Evolutionary conservation across 2,797 vertebrate species (phyloP).

Genomic region (Denticeps clupeoides): DNA sequence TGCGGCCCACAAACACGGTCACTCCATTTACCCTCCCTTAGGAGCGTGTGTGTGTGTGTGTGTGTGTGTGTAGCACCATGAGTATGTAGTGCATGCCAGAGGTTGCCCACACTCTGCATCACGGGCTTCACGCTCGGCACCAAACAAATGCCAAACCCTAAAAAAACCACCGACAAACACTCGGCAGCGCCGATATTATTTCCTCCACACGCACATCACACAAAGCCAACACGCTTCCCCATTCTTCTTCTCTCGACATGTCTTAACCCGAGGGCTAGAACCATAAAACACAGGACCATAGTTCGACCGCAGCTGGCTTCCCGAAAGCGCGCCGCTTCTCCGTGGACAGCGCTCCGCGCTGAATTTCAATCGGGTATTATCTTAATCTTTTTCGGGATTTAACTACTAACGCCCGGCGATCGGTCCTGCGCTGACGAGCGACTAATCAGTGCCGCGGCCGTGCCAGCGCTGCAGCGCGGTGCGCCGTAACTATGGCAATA

Average conservation of each 20-base stretch:
- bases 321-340: background rate
- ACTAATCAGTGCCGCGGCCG: background rate
- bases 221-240: too few relatives aligned
- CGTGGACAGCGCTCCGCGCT: background rate
- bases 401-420: slow-evolving; percentile 2
- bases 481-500: too few relatives aligned
- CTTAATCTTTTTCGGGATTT: slow-evolving; percentile 18
- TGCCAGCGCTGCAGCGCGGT: background rate
- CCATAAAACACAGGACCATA: too few relatives aligned
- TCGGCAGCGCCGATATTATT: too few relatives aligned
- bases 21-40: slow-evolving; percentile 41
- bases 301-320: too few relatives aligned
- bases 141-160: too few relatives aligned
- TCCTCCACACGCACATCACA: too few relatives aligned
- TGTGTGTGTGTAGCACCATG: background rate
- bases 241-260: too few relatives aligned
- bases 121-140: too few relatives aligned
- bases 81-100: background rate
- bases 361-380: slow-evolving; percentile 19
- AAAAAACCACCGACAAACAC: too few relatives aligned
- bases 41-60: slow-evolving; percentile 3
- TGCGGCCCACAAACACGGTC: slow-evolving; percentile 37
- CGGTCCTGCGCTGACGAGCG: background rate
- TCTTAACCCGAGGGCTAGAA: too few relatives aligned
- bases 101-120: too few relatives aligned